Percentiles rank a stretch among this genome's conserved stretches.
Conservation (phyloP, 2,797 vertebrate species). For the Sebastes umbrosus region DNA sequence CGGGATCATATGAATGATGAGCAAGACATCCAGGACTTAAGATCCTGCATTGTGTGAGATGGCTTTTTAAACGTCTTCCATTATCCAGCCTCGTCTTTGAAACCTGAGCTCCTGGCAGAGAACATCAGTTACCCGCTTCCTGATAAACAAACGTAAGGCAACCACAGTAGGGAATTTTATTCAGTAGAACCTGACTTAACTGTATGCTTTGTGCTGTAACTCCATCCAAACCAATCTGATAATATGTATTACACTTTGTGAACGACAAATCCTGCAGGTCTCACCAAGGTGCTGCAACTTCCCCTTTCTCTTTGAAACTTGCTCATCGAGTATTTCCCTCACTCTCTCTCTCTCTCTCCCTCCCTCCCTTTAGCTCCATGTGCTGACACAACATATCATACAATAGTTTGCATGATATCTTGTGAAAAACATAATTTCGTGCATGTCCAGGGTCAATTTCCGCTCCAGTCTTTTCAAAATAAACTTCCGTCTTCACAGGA, state of each 20-base stretch:
- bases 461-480: too few relatives aligned
- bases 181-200: not conserved
- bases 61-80: slow-evolving; percentile 65
- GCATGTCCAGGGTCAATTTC: too few relatives aligned
- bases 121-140: slow-evolving; percentile 34
- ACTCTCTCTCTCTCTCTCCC: not conserved
- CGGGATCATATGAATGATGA: slow-evolving; percentile 67
- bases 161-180: not conserved
- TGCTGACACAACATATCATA: too few relatives aligned
- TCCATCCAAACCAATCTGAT: slow-evolving; percentile 8
- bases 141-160: slow-evolving; percentile 35
- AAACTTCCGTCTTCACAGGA: too few relatives aligned
- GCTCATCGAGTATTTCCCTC: not conserved
- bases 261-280: not conserved
- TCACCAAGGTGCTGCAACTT: slow-evolving; percentile 6
- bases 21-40: slow-evolving; percentile 65
- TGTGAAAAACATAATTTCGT: too few relatives aligned
- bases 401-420: too few relatives aligned
- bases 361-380: not conserved
- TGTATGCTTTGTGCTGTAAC: not conserved
- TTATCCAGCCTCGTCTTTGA: slow-evolving; percentile 74
- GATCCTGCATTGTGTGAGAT: slow-evolving; percentile 67
- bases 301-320: slow-evolving; percentile 22
- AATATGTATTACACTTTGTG: slow-evolving; percentile 4
- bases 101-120: slow-evolving; percentile 62